Base-by-base conservation (phyloP, 2,888 invertebrate species). In the Syritta pipiens region DNA sequence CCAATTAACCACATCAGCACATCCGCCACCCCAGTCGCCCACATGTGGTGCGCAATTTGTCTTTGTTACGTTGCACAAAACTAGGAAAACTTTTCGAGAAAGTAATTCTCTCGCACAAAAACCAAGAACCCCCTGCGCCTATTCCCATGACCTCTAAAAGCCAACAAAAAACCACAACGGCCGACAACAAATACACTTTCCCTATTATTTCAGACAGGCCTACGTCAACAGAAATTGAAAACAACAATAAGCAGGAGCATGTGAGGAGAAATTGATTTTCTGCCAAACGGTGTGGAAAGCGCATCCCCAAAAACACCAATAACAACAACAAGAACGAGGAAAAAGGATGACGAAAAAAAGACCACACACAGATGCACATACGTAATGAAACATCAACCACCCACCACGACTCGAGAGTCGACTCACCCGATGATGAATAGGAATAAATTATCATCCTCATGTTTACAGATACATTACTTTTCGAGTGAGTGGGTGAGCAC, bases 381-480 rank as follows among this genome's bases (percentile, higher is more conserved):
- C 30, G 35, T 48, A 57, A 48, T 48, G 57, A 35, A 67, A 57
- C 48, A 48, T 57, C 40, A 40, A 14, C 57, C 49, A 14, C 17
- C 14, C 35, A 35, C 24, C 46, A 14, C 42, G 55, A 53, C 44
- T 57, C 20, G 19, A 67, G 42, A 60, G 46, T 20, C n/a, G n/a
- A 30, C 53, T 44, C 12, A 28, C 44, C 10, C 28, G 26, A 62
- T 62, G 68, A 79, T 68, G 79, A 67, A 79, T 74, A 74, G 60
- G 67, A 79, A 79, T 74, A 79, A 79, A 74, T 79, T 74, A 79
- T 74, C 57, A 79, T 74, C 55, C 60, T 74, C 79, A 57, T 79
- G 74, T 74, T 79, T 79, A 79, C 74, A 74, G 67, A 74, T 62
- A 74, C 79, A 79, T 72, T 67, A 48, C 59, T 67, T 62, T 74